A percentile compares a stretch with the other conserved stretches of the same genome.
phyloP scores from a whole-genome alignment of 2,797 vertebrate genomes.

The Gastrophryne carolinensis region DNA sequence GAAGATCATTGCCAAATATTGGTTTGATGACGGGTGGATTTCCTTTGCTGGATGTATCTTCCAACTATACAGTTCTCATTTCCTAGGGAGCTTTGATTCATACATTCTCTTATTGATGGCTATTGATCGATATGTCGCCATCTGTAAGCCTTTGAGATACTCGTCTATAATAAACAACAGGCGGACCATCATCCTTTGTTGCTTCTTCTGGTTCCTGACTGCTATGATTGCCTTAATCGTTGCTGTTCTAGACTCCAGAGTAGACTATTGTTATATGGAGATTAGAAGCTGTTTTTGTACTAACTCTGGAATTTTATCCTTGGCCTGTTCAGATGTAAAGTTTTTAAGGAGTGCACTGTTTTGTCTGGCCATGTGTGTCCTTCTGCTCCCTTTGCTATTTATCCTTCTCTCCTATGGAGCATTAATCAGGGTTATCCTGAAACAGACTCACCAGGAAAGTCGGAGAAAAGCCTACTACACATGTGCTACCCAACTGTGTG shows the following conservation, averaged over 20 bases:
- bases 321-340: slow-evolving; percentile 11
- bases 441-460: not conserved
- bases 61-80: slow-evolving; percentile 56
- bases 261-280: not conserved
- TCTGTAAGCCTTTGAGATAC: slow-evolving; percentile 59
- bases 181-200: slow-evolving; percentile 44
- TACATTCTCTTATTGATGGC: slow-evolving; percentile 57
- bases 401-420: slow-evolving; percentile 38
- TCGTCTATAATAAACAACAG: slow-evolving; percentile 51
- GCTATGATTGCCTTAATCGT: not conserved
- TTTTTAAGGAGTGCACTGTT: not conserved
- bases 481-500: slow-evolving; percentile 25
- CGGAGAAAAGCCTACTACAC: slow-evolving; percentile 34
- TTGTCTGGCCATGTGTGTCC: slow-evolving; percentile 38
- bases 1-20: slow-evolving; percentile 57
- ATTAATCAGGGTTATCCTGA: slow-evolving; percentile 23
- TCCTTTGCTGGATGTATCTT: slow-evolving; percentile 57
- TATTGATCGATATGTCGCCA: slow-evolving; percentile 56
- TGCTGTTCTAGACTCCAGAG: not conserved
- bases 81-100: slow-evolving; percentile 54
- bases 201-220: slow-evolving; percentile 20
- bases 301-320: slow-evolving; percentile 7
- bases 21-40: slow-evolving; percentile 52
- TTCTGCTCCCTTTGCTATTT: slow-evolving; percentile 19
- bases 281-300: slow-evolving; percentile 36